Evolutionary conservation across 2,113 vertebrate species (phyloP).

Genomic region (Lepus americanus): DNA sequence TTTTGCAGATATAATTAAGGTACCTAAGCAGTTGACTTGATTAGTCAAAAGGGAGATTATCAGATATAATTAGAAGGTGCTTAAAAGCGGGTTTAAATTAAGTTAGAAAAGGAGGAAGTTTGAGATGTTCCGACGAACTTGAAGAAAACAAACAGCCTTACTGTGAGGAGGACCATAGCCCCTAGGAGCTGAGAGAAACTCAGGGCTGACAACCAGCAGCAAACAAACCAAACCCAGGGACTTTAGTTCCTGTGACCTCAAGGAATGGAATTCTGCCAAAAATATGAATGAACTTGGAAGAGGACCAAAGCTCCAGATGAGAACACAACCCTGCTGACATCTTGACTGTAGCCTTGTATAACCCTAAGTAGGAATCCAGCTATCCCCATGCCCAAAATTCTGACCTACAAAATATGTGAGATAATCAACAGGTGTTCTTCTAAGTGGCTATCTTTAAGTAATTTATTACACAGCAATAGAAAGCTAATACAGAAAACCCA

Average conservation of each 20-base stretch:
- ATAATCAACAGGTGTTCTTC: neutral
- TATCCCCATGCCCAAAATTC: neutral
- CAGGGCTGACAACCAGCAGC: neutral
- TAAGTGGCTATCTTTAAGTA: neutral
- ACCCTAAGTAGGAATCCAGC: neutral
- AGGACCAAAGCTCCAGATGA: neutral
- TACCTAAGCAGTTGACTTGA: slow-evolving; percentile 30
- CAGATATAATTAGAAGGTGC: neutral
- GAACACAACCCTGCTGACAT: neutral
- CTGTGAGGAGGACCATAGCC: neutral
- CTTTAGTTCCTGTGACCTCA: neutral
- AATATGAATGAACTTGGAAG: slow-evolving; percentile 8
- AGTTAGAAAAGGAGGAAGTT: neutral
- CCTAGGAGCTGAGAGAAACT: neutral
- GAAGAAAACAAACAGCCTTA: slow-evolving; percentile 18
- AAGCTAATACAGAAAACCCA: neutral
- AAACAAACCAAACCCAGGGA: neutral
- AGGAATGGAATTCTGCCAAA: neutral
- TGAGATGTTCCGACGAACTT: neutral
- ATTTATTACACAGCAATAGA: neutral
- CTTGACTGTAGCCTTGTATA: neutral
- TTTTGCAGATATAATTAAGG: slow-evolving; percentile 31
- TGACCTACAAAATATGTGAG: neutral
- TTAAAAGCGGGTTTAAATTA: slow-evolving; percentile 12
- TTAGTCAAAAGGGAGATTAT: slow-evolving; percentile 33